These are phyloP conservation scores for Heliothis peltigera DNA, from an alignment of 2,888 invertebrate genomes.

Conservation along the genomic window DNA sequence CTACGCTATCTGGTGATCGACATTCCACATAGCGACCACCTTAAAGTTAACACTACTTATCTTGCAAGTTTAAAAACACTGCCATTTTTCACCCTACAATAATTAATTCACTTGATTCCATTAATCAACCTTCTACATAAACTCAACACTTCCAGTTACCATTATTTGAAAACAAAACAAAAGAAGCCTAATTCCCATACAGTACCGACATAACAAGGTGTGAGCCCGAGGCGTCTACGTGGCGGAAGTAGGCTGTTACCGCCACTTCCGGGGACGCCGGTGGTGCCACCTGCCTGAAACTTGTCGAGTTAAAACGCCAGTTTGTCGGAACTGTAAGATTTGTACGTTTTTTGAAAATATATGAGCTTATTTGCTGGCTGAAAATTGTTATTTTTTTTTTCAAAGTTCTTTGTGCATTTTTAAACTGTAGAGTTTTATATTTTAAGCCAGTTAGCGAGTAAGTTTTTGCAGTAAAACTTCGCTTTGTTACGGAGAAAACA, in stretches of 20 bases:
- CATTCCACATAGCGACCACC: no score
- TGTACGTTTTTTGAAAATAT: conserved; percentile 60
- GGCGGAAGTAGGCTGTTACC: conserved; percentile 80
- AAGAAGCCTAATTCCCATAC: conserved; percentile 59
- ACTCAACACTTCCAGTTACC: conserved; percentile 39
- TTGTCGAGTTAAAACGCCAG: conserved; percentile 68
- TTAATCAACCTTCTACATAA: conserved; percentile 10
- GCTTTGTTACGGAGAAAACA: conserved; percentile 2
- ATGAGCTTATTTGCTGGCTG: conserved; percentile 45
- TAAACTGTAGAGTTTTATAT: conserved; percentile 16
- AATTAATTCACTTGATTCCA: not conserved
- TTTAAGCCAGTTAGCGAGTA: conserved; percentile 21
- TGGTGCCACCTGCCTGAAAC: conserved; percentile 74
- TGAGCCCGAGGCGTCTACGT: conserved; percentile 70
- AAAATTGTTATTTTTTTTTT: conserved; percentile 36
- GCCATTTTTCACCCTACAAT: not conserved
- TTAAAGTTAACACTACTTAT: no score
- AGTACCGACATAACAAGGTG: conserved; percentile 60
- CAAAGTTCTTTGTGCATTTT: conserved; percentile 22
- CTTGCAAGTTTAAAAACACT: no score
- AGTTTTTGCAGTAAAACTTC: conserved; percentile 17
- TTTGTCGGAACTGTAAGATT: conserved; percentile 60
- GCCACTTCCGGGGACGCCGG: conserved; percentile 72
- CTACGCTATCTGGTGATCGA: no score
- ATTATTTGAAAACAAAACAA: conserved; percentile 59